Base-by-base conservation (phyloP, 2,888 invertebrate genomes). In the Anoncus sp. region DNA sequence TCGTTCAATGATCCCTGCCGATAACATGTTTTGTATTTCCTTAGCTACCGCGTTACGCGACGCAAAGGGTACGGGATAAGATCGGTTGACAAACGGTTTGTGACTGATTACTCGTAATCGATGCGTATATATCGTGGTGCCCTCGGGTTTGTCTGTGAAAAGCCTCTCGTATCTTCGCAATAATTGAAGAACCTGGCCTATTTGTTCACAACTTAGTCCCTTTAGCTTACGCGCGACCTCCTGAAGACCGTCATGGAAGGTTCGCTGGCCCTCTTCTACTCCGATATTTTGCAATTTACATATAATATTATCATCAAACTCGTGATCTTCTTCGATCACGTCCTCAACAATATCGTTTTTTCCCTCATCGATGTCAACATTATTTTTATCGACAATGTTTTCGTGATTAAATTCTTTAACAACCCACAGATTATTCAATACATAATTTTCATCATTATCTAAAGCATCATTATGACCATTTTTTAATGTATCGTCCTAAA, bases 41-140 rank as follows among this genome's bases (percentile, higher is more conserved):
- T 77, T 55, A 16, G 82, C 82, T 6, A 87, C 83, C 2, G 81
- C 83, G 3, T 71, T 45, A 16, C 87, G 70, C n/a, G 81, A 69
- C 3, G 85, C 81, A 57, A 83, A 81, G 3, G 87, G 86, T 5
- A 88, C 78, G 0, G 87, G 87, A 75, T 88, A 87, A 2, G 85
- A 82, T 27, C 51, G 47, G 1, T 47, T 57, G 7, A 53, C 43
- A 18, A 72, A 40, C 5, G 65, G 55, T 47, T 57, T 63, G 3
- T 45, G 38, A 9, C 35, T 12, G 12, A 47, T 57, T 9, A 72
- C 18, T 24, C 62, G 35, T 5, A 72, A 22, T 24, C 20, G 7
- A n/a, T 72, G 63, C 2, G 60, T 43, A 20, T 63, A 63, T 20
- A 72, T 47, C 1, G 20, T 35, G 9, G 71, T 72, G 0, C 38